phyloP scores from a whole-genome alignment of 1,140 invertebrate genomes.

The Sinonovacula constricta region DNA sequence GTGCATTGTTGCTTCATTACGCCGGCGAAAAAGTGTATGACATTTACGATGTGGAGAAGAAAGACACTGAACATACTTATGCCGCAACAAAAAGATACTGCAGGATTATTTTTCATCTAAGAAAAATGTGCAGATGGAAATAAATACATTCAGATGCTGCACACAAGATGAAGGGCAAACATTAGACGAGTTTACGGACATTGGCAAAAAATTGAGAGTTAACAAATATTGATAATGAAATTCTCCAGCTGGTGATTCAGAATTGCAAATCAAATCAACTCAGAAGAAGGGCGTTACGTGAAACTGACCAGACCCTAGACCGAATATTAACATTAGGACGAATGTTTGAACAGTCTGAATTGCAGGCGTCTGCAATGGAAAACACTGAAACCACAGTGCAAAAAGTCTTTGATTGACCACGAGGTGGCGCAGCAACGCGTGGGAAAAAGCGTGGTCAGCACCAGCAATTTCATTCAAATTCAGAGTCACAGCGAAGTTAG shows the following conservation, averaged over 20 bases:
- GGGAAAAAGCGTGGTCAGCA: background rate
- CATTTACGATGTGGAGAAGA: slow-evolving; percentile 40
- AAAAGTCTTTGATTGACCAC: too few species aligned
- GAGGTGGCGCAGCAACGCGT: background rate
- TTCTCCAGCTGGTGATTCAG: slow-evolving; percentile 49
- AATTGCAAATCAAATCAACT: slow-evolving; percentile 41
- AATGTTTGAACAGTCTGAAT: slow-evolving; percentile 25
- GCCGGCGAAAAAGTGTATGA: slow-evolving; percentile 45
- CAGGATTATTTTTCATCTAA: slow-evolving; percentile 75
- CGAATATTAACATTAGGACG: slow-evolving; percentile 39
- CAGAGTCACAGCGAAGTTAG: background rate
- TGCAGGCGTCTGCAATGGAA: slow-evolving; percentile 24
- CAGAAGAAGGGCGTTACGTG: slow-evolving; percentile 31
- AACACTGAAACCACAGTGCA: too few species aligned
- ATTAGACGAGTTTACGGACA: slow-evolving; percentile 45
- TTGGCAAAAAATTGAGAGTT: slow-evolving; percentile 45
- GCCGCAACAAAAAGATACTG: slow-evolving; percentile 42
- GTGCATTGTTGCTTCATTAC: slow-evolving; percentile 54
- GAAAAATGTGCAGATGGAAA: slow-evolving; percentile 48
- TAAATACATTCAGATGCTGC: slow-evolving; percentile 35
- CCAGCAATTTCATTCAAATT: background rate
- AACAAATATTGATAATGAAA: slow-evolving; percentile 44
- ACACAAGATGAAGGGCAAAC: slow-evolving; percentile 45
- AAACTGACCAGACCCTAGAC: slow-evolving; percentile 34
- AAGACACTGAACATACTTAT: slow-evolving; percentile 18